These are phyloP conservation scores for Hiodon alosoides DNA, from an alignment of 2,113 vertebrate species.

Conservation along the genomic window DNA sequence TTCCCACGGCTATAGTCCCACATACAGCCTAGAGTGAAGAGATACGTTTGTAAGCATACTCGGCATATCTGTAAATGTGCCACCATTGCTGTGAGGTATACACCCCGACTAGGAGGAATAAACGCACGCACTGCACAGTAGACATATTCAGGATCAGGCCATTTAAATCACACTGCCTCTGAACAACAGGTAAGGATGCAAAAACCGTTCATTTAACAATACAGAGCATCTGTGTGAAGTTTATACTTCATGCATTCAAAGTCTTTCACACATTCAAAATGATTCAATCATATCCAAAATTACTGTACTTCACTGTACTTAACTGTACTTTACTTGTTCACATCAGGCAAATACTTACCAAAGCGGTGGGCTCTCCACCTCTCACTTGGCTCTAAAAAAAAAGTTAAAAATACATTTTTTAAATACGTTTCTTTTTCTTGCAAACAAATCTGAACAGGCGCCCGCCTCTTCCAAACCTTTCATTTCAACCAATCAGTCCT, in stretches of 20 bases:
- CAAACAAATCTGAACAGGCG: too few relatives aligned
- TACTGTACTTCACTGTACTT: background rate
- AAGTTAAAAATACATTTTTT: background rate
- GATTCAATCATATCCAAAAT: too few relatives aligned
- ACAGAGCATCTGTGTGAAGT: too few relatives aligned
- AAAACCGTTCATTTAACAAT: background rate
- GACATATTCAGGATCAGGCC: too few relatives aligned
- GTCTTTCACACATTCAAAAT: too few relatives aligned
- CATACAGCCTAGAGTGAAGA: conserved; percentile 21
- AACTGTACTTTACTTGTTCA: background rate
- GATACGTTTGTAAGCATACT: background rate
- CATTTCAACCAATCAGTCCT: too few relatives aligned
- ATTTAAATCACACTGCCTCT: too few relatives aligned
- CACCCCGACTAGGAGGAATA: too few relatives aligned
- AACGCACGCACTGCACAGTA: too few relatives aligned
- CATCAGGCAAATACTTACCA: conserved; percentile 7
- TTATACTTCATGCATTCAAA: too few relatives aligned
- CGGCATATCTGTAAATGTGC: background rate
- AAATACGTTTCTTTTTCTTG: background rate
- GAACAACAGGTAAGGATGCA: background rate
- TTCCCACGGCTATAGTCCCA: conserved; percentile 26
- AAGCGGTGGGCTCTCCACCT: conserved; percentile 20
- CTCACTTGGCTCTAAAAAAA: conserved; percentile 6
- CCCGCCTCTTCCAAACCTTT: too few relatives aligned
- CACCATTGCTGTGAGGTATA: background rate